phyloP scores from a whole-genome alignment of 2,888 invertebrate genomes.

The Eurytoma adleriae region DNA sequence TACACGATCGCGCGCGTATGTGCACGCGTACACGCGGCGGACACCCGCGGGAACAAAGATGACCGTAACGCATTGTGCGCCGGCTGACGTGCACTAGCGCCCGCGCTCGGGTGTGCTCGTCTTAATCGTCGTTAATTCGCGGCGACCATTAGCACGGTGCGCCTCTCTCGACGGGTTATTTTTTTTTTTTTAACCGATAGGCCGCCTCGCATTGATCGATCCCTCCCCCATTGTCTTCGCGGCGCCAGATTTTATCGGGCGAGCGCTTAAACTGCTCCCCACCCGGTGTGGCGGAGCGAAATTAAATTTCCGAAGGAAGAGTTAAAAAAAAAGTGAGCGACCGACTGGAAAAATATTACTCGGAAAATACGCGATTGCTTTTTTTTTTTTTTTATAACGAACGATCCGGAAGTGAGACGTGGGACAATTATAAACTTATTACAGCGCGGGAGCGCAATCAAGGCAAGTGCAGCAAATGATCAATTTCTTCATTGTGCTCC shows the following conservation, averaged over 20 bases:
- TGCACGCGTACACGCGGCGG: background rate
- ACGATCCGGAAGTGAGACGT: too few species aligned
- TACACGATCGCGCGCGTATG: slow-evolving; percentile 1
- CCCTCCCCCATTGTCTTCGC: slow-evolving; percentile 34
- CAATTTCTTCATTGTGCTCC: slow-evolving; percentile 7
- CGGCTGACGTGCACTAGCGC: background rate
- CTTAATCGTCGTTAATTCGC: slow-evolving; percentile 49
- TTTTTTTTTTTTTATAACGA: too few species aligned
- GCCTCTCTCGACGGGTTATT: slow-evolving; percentile 21
- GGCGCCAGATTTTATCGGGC: slow-evolving; percentile 13
- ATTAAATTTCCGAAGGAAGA: slow-evolving; percentile 4
- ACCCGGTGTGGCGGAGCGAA: background rate
- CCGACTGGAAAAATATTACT: background rate
- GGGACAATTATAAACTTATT: slow-evolving; percentile 12
- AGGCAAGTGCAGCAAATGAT: background rate
- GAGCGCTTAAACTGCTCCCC: slow-evolving; percentile 21
- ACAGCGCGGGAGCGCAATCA: background rate
- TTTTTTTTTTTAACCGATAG: slow-evolving; percentile 14
- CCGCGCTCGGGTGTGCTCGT: background rate
- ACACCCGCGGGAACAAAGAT: slow-evolving; percentile 50
- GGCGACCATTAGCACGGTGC: slow-evolving; percentile 33
- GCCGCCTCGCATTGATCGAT: slow-evolving; percentile 6
- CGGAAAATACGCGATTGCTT: too few species aligned
- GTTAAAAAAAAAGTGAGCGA: background rate
- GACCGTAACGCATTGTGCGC: slow-evolving; percentile 50